Conservation (phyloP, 1,140 invertebrate species). For the Araneus ventricosus region DNA sequence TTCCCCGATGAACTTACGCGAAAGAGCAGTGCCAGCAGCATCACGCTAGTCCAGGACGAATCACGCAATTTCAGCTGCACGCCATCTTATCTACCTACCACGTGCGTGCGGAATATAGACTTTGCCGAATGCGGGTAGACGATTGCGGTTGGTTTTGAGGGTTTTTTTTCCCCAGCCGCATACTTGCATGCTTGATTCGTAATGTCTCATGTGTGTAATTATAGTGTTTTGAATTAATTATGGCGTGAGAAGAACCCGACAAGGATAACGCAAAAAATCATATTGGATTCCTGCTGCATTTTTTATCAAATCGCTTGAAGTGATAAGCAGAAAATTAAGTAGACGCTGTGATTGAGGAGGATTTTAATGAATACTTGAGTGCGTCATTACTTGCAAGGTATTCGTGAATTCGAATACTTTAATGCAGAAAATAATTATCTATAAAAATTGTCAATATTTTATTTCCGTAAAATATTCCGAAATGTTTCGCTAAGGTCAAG, state of each 20-base stretch:
- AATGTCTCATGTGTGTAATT: conserved; percentile 20
- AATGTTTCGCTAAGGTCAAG: no score
- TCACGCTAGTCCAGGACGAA: conserved; percentile 5
- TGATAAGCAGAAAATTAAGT: no score
- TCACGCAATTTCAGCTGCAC: conserved; percentile 44
- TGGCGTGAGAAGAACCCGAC: conserved; percentile 37
- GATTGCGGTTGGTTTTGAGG: conserved; percentile 7
- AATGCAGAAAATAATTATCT: no score
- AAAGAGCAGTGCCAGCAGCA: neutral
- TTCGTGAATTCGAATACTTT: no score
- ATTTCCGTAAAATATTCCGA: no score
- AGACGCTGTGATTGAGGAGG: no score
- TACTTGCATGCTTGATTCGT: conserved; percentile 19
- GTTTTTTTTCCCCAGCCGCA: conserved; percentile 1
- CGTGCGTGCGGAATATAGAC: neutral
- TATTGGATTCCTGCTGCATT: neutral
- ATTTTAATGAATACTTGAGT: no score
- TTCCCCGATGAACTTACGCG: conserved; percentile 46
- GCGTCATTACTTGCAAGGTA: no score
- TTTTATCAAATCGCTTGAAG: neutral
- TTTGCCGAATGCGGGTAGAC: conserved; percentile 19
- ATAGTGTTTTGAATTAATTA: conserved; percentile 48
- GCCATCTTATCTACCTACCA: conserved; percentile 28
- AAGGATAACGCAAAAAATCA: neutral
- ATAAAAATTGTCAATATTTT: no score